Conservation (phyloP, 1,140 invertebrate species). For the fruit fly (Drosophila melanogaster) region Release_6_plus_ISO1_MT NT_033779.5:19888501-19889000, state of each 20-base stretch:
- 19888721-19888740: conserved; percentile 74
- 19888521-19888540: conserved; percentile 82
- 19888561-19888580: neutral
- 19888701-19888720: conserved; percentile 76
- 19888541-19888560: conserved; percentile 71
- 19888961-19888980: neutral
- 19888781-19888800: conserved; percentile 72
- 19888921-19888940: conserved; percentile 16
- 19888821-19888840: conserved; percentile 74
- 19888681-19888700: conserved; percentile 78
- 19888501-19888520: conserved; percentile 77
- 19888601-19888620: conserved; percentile 79
- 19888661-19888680: conserved; percentile 36
- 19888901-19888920: conserved; percentile 48
- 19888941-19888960: neutral
- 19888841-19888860: conserved; percentile 78
- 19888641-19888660: conserved; percentile 81
- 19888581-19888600: conserved; percentile 24
- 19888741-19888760: conserved; percentile 33
- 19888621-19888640: conserved; percentile 83
- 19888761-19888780: conserved; percentile 67
- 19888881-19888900: conserved; percentile 13
- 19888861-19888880: conserved; percentile 31
- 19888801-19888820: conserved; percentile 4
- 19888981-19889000: neutral